Percentiles rank a stretch among this genome's conserved stretches.
phyloP scores from a whole-genome alignment of 2,797 vertebrate species.

The Lithobates pipiens region DNA sequence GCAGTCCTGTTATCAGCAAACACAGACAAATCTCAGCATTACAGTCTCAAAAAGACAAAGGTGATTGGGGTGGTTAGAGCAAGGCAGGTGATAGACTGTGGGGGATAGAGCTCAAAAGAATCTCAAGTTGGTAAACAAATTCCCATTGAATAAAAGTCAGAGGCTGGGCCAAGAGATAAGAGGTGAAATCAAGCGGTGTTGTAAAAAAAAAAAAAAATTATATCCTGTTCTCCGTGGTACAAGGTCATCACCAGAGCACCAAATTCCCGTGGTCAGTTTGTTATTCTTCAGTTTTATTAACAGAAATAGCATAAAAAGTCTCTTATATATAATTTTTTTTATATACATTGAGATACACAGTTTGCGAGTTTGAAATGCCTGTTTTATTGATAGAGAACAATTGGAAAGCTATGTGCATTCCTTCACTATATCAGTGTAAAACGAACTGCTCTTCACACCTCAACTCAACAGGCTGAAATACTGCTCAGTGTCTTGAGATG shows the following conservation, averaged over 20 bases:
- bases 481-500: constrained; percentile 15
- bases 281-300: constrained; percentile 1
- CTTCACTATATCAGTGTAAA: constrained; percentile 26
- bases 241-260: constrained; percentile 49
- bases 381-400: constrained; percentile 31
- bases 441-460: background rate
- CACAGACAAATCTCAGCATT: constrained; percentile 32
- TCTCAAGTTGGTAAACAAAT: constrained; percentile 56
- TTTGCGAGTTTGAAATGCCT: constrained; percentile 24
- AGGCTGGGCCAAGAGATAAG: constrained; percentile 36
- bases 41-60: constrained; percentile 47
- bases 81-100: constrained; percentile 47
- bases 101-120: constrained; percentile 36
- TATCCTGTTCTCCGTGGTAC: constrained; percentile 33
- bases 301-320: constrained; percentile 20
- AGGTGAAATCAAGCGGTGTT: constrained; percentile 21
- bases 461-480: background rate
- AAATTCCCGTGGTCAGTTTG: constrained; percentile 30
- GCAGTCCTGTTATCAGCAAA: constrained; percentile 30
- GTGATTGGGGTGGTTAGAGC: constrained; percentile 32
- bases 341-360: constrained; percentile 27
- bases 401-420: constrained; percentile 34
- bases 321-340: constrained; percentile 19
- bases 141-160: constrained; percentile 40
- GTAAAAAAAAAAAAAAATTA: constrained; percentile 35